These are phyloP conservation scores for Spisula subtruncata DNA, from an alignment of 2,888 invertebrate genomes.

Conservation along the genomic window DNA sequence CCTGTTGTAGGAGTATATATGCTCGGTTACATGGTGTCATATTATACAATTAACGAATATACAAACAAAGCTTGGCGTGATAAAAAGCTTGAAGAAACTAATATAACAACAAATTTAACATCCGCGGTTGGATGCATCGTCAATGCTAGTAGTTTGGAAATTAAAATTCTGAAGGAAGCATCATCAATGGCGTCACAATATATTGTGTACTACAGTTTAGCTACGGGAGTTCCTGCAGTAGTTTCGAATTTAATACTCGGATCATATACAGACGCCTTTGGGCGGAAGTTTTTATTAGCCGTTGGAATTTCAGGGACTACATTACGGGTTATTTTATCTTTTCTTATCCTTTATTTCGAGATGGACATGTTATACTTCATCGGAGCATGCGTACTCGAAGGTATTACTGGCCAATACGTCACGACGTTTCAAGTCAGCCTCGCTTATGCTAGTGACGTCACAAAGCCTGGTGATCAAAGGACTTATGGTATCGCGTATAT, in stretches of 20 bases:
- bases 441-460: slow-evolving; percentile 70
- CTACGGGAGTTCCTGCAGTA: slow-evolving; percentile 65
- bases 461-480: slow-evolving; percentile 57
- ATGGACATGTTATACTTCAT: slow-evolving; percentile 67
- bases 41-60: slow-evolving; percentile 65
- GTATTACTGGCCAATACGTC: slow-evolving; percentile 65
- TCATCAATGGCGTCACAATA: slow-evolving; percentile 61
- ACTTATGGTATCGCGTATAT: slow-evolving; percentile 61
- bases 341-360: slow-evolving; percentile 70
- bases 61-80: slow-evolving; percentile 52
- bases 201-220: slow-evolving; percentile 65
- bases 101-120: slow-evolving; percentile 36
- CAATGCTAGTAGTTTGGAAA: slow-evolving; percentile 52
- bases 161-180: slow-evolving; percentile 46
- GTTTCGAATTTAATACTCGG: slow-evolving; percentile 63
- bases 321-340: slow-evolving; percentile 55
- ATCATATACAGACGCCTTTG: slow-evolving; percentile 72
- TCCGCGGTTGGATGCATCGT: slow-evolving; percentile 40
- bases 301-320: slow-evolving; percentile 70
- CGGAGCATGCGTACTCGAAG: slow-evolving; percentile 72
- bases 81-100: slow-evolving; percentile 45
- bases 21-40: slow-evolving; percentile 65
- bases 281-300: slow-evolving; percentile 72
- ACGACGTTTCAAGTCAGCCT: slow-evolving; percentile 62
- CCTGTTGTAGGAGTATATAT: slow-evolving; percentile 62